Evolutionary conservation across 1,140 invertebrate species (phyloP).

Genomic region (Pseudomyrmex flavicornis): DNA sequence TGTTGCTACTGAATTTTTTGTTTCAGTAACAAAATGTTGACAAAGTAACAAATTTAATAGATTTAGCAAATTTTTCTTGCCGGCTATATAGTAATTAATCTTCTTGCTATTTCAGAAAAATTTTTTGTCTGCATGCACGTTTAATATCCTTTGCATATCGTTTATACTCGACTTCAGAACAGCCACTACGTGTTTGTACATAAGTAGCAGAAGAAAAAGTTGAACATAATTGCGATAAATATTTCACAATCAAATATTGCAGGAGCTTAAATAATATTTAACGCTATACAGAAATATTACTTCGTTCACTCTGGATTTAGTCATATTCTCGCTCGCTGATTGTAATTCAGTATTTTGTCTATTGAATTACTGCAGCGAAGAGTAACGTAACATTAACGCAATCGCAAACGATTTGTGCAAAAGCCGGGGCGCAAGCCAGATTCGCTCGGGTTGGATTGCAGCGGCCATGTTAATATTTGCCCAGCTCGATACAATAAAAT

Average conservation of each 20-base stretch:
- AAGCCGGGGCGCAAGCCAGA: conserved; percentile 21
- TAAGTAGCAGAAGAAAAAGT: conserved; percentile 8
- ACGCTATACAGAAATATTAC: not conserved
- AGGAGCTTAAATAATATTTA: not conserved
- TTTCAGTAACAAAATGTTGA: no score
- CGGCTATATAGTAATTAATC: no score
- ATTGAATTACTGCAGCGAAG: conserved; percentile 10
- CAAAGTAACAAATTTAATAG: no score
- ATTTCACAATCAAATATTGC: not conserved
- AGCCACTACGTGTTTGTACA: conserved; percentile 4
- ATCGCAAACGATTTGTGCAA: conserved; percentile 39
- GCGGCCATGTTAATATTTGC: conserved; percentile 65
- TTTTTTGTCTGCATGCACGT: no score
- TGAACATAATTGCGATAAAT: conserved; percentile 2
- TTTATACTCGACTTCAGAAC: conserved; percentile 47
- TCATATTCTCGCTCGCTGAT: not conserved
- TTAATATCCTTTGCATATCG: conserved; percentile 23
- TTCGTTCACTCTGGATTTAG: conserved; percentile 6
- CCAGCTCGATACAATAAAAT: conserved; percentile 68
- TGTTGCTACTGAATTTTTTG: no score
- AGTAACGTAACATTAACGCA: conserved; percentile 31
- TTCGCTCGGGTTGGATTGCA: conserved; percentile 8
- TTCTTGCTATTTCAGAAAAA: no score
- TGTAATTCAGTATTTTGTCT: not conserved
- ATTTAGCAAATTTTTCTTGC: no score